phyloP scores from a whole-genome alignment of 1,140 invertebrate genomes.

The Periplaneta americana region DNA sequence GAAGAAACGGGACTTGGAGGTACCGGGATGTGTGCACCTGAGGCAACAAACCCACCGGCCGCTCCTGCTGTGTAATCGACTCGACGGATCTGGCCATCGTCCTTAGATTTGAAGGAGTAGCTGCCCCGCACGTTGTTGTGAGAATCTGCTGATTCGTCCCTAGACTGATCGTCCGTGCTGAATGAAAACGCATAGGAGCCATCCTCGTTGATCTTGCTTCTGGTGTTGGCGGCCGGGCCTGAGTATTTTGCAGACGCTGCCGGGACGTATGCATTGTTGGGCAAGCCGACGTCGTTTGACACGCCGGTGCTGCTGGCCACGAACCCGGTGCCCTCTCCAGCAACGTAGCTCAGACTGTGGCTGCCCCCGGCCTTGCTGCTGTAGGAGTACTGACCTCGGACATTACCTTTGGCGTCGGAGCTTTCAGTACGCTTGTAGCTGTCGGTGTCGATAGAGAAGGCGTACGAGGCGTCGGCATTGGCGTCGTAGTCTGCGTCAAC shows the following conservation, averaged over 20 bases:
- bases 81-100: constrained; percentile 5
- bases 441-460: constrained; percentile 21
- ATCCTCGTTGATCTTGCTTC: background rate
- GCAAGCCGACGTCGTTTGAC: background rate
- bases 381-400: constrained; percentile 28
- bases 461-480: constrained; percentile 23
- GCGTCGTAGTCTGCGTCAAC: constrained; percentile 10
- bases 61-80: constrained; percentile 21
- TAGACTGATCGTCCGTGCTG: constrained; percentile 20
- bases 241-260: background rate
- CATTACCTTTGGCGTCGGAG: constrained; percentile 27
- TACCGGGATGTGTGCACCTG: constrained; percentile 13
- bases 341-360: constrained; percentile 23
- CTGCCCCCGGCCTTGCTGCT: constrained; percentile 17
- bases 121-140: constrained; percentile 16
- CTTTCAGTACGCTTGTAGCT: constrained; percentile 25
- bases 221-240: background rate
- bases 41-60: constrained; percentile 16
- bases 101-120: constrained; percentile 20
- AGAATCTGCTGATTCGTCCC: constrained; percentile 15
- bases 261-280: background rate
- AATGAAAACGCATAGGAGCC: constrained; percentile 25
- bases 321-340: constrained; percentile 25
- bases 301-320: constrained; percentile 6
- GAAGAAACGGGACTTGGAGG: background rate